These are phyloP conservation scores for Amiota communis DNA, from an alignment of 2,888 invertebrate genomes.

Conservation along the genomic window DNA sequence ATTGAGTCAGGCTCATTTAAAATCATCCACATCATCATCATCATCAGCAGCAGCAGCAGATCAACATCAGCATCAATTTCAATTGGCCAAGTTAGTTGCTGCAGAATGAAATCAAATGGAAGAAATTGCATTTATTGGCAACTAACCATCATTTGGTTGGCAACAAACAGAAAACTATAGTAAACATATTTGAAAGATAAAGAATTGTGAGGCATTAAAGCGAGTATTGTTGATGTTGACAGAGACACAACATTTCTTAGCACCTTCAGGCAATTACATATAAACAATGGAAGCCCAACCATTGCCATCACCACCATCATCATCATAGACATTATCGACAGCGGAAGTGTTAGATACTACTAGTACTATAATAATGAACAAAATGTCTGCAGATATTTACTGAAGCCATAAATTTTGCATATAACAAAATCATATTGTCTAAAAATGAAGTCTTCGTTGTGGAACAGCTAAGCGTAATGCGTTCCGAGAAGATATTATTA, in stretches of 20 bases:
- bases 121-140: slow-evolving; percentile 25
- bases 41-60: not conserved
- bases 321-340: too few relatives aligned
- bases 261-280: slow-evolving; percentile 19
- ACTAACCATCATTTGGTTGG: not conserved
- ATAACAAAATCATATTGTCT: not conserved
- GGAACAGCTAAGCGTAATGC: slow-evolving; percentile 1
- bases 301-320: not conserved
- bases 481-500: not conserved
- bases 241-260: not conserved
- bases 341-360: not conserved
- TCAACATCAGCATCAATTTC: not conserved
- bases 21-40: slow-evolving; percentile 5
- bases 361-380: slow-evolving; percentile 7
- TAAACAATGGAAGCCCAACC: not conserved
- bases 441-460: slow-evolving; percentile 55
- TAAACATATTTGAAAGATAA: not conserved
- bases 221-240: not conserved
- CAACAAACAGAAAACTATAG: not conserved
- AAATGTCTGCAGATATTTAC: slow-evolving; percentile 32
- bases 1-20: slow-evolving; percentile 2
- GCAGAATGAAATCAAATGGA: not conserved
- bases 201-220: too few relatives aligned
- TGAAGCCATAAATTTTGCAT: slow-evolving; percentile 57
- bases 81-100: slow-evolving; percentile 10